Evolutionary conservation across 2,888 invertebrate species (phyloP).

Genomic region (Hydriomena furcata): DNA sequence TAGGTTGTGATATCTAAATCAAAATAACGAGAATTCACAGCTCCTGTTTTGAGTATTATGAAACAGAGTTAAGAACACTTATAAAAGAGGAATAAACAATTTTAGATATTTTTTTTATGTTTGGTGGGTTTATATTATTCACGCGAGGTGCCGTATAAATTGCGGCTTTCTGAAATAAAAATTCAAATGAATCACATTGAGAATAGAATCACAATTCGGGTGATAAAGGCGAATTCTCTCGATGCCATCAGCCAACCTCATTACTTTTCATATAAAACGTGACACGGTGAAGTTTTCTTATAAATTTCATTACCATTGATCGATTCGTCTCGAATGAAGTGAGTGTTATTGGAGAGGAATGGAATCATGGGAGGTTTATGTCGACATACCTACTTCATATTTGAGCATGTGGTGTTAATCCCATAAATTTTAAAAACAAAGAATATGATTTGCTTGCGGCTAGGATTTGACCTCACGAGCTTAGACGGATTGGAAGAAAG

Average conservation of each 20-base stretch:
- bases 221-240: slow-evolving; percentile 49
- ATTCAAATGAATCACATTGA: slow-evolving; percentile 49
- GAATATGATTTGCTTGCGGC: no score
- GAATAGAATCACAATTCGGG: slow-evolving; percentile 48
- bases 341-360: slow-evolving; percentile 14
- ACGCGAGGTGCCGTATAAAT: slow-evolving; percentile 13
- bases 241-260: slow-evolving; percentile 58
- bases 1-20: slow-evolving; percentile 15
- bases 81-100: no score
- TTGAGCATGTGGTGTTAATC: neutral
- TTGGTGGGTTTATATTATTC: no score
- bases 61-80: no score
- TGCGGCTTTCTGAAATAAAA: slow-evolving; percentile 34
- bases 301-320: slow-evolving; percentile 68
- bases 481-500: no score
- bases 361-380: neutral
- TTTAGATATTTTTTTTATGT: no score
- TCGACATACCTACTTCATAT: neutral
- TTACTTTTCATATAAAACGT: slow-evolving; percentile 60
- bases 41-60: no score
- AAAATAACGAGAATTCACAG: neutral
- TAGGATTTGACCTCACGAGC: no score
- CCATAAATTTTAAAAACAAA: no score
- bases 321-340: slow-evolving; percentile 47
- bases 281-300: slow-evolving; percentile 59